These are phyloP conservation scores for Phengaris arion DNA, from an alignment of 2,888 invertebrate species.

Conservation along the genomic window DNA sequence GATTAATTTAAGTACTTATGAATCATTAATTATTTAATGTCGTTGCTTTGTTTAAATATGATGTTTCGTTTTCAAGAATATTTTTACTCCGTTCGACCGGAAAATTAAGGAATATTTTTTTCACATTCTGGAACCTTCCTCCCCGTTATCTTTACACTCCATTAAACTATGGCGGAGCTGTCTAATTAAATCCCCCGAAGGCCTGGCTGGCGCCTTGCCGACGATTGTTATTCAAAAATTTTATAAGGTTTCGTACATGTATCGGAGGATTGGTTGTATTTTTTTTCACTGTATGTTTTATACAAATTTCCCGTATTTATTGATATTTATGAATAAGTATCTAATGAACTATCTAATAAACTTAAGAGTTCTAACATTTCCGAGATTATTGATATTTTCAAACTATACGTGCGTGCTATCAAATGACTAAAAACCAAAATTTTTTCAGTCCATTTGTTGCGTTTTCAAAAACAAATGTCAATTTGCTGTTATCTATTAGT, in stretches of 20 bases:
- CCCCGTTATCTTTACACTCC: conserved; percentile 64
- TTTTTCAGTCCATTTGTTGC: too few relatives aligned
- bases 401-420: neutral
- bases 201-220: conserved; percentile 48
- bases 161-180: conserved; percentile 60
- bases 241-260: conserved; percentile 37
- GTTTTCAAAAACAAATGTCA: too few relatives aligned
- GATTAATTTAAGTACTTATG: too few relatives aligned
- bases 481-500: too few relatives aligned
- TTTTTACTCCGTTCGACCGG: neutral
- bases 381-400: neutral
- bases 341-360: too few relatives aligned
- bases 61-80: neutral
- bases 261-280: conserved; percentile 9
- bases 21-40: neutral
- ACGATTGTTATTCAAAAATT: conserved; percentile 51
- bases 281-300: conserved; percentile 21
- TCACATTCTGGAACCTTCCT: conserved; percentile 49
- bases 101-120: conserved; percentile 19
- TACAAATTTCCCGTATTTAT: too few relatives aligned
- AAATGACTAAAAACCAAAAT: too few relatives aligned
- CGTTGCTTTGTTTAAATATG: neutral
- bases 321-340: too few relatives aligned
- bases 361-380: too few relatives aligned
- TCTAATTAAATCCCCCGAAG: conserved; percentile 70